These are phyloP conservation scores for Drosophila leontia DNA, from an alignment of 1,140 invertebrate species.

Conservation along the genomic window DNA sequence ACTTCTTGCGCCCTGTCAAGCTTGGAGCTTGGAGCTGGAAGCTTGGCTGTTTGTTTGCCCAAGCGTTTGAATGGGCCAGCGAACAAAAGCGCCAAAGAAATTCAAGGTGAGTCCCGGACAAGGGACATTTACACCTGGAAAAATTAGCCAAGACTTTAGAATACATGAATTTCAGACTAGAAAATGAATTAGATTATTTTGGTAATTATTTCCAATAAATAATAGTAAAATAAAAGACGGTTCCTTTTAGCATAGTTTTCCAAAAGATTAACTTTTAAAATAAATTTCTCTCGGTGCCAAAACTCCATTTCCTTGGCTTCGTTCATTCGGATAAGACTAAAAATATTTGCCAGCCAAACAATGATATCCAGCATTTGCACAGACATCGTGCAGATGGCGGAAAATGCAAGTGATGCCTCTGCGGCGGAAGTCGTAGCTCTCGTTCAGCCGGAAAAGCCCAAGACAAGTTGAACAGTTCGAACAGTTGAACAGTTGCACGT, in stretches of 20 bases:
- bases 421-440: conserved; percentile 75
- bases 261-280: background rate
- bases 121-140: conserved; percentile 24
- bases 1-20: conserved; percentile 66
- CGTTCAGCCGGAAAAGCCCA: conserved; percentile 60
- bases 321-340: conserved; percentile 58
- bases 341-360: conserved; percentile 80
- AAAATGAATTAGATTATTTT: too few relatives aligned
- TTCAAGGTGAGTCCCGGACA: conserved; percentile 68
- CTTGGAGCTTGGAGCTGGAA: conserved; percentile 21
- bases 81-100: conserved; percentile 67
- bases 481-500: conserved; percentile 52
- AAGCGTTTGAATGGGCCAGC: conserved; percentile 75
- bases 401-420: conserved; percentile 77
- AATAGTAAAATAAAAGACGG: background rate
- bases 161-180: background rate
- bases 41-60: conserved; percentile 65
- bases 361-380: conserved; percentile 72
- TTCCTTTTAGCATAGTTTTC: background rate
- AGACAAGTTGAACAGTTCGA: conserved; percentile 64
- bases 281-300: background rate
- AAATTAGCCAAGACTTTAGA: background rate
- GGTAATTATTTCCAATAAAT: too few relatives aligned
- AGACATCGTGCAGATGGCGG: conserved; percentile 37
- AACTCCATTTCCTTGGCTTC: conserved; percentile 18